Conservation (phyloP, 2,888 invertebrate species). For the Saturnia pavonia region DNA sequence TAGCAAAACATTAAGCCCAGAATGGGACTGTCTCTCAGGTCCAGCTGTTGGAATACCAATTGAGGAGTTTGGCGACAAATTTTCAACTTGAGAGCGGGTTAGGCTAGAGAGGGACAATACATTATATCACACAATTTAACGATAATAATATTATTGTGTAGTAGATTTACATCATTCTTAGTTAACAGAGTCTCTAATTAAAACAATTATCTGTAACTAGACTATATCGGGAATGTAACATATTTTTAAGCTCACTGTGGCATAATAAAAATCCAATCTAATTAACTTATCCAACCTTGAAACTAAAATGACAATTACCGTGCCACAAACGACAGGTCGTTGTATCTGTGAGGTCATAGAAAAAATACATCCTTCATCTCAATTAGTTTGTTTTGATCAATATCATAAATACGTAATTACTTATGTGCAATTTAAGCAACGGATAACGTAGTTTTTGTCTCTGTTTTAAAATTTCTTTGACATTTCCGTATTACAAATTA, state of each 20-base stretch:
- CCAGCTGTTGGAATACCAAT: neutral
- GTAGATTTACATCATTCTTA: too few relatives aligned
- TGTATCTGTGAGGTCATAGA: slow-evolving; percentile 11
- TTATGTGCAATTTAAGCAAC: neutral
- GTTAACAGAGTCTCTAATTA: neutral
- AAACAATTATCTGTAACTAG: neutral
- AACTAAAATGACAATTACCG: slow-evolving; percentile 22
- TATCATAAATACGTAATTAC: slow-evolving; percentile 1
- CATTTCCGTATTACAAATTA: neutral
- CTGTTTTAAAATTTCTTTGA: slow-evolving; percentile 9
- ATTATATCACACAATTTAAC: too few relatives aligned
- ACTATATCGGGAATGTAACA: neutral
- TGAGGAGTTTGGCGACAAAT: too few relatives aligned
- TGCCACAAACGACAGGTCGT: slow-evolving; percentile 18
- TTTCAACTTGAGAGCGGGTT: too few relatives aligned
- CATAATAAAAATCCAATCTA: slow-evolving; percentile 17
- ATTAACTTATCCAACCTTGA: slow-evolving; percentile 26
- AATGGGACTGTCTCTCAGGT: neutral
- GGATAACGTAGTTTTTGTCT: neutral
- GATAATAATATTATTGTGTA: too few relatives aligned
- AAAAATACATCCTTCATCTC: slow-evolving; percentile 17
- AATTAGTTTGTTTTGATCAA: neutral
- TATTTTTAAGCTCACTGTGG: neutral
- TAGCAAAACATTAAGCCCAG: neutral
- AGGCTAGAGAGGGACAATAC: too few relatives aligned